These are phyloP conservation scores for Amphimedon queenslandica DNA, from an alignment of 37 sponge, comb jelly and placozoan species.

Conservation along the genomic window DNA sequence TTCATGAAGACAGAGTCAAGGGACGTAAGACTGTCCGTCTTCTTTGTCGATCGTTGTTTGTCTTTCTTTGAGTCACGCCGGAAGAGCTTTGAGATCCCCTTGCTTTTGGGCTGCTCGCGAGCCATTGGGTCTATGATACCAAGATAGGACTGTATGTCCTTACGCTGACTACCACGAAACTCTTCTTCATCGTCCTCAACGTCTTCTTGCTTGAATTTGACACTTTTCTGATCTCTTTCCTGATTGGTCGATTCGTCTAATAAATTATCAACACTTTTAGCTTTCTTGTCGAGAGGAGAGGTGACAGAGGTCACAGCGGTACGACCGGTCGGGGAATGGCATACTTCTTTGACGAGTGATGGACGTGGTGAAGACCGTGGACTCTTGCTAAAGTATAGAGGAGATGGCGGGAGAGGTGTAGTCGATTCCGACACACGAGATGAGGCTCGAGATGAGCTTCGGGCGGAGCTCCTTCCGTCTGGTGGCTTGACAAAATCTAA, in stretches of 20 bases:
- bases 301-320: not conserved
- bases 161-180: not conserved
- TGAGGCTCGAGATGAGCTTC: not conserved
- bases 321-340: not conserved
- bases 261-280: constrained; percentile 10
- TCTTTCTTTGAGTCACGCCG: not conserved
- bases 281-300: not conserved
- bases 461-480: not conserved
- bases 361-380: not conserved
- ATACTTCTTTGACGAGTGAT: not conserved
- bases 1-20: not conserved
- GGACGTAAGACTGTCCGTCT: not conserved
- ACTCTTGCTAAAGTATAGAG: not conserved
- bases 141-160: not conserved
- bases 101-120: not conserved
- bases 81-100: not conserved
- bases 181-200: not conserved
- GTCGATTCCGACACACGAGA: not conserved
- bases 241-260: not conserved
- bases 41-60: not conserved
- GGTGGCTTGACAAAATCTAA: not conserved
- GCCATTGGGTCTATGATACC: not conserved
- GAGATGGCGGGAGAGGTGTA: not conserved
- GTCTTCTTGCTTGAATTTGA: not conserved
- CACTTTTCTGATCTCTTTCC: not conserved